Conservation (phyloP, 1,140 invertebrate species). For the Trichogramma pretiosum region DNA sequence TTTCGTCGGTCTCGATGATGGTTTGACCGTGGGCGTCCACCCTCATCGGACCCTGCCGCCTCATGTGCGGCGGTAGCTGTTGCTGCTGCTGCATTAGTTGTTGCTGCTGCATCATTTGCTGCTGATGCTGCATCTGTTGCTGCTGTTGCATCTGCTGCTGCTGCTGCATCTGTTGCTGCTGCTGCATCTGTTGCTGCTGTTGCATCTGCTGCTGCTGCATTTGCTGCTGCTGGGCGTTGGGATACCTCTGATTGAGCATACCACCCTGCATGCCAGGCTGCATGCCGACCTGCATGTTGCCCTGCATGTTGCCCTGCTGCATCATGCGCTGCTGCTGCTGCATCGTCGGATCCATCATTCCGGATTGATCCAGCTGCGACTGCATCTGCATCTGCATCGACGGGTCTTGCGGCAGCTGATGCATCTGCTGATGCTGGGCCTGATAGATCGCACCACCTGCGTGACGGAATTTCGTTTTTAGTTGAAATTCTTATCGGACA, state of each 20-base stretch:
- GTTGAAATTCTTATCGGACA: too few species aligned
- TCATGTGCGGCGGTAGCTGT: conserved; percentile 42
- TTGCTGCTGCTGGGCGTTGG: conserved; percentile 16
- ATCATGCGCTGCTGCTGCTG: too few species aligned
- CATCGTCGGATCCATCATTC: too few species aligned
- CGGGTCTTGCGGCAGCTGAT: conserved; percentile 35
- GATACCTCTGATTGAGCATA: neutral
- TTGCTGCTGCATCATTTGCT: conserved; percentile 30
- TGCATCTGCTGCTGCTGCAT: conserved; percentile 30
- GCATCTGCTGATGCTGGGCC: conserved; percentile 32
- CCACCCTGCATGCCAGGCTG: too few species aligned
- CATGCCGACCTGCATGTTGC: too few species aligned
- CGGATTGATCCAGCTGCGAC: neutral
- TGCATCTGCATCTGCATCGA: too few species aligned
- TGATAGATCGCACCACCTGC: conserved; percentile 18
- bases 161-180: conserved; percentile 4
- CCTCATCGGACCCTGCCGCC: conserved; percentile 37
- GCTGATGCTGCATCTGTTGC: conserved; percentile 31
- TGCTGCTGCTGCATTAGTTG: conserved; percentile 36
- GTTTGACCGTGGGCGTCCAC: conserved; percentile 48
- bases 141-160: conserved; percentile 24
- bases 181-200: conserved; percentile 4
- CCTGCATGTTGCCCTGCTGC: too few species aligned
- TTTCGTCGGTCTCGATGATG: conserved; percentile 77
- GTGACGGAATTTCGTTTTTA: too few species aligned